Evolutionary conservation across 2,888 invertebrate genomes (phyloP).

Genomic region (Heteropelma amictum): DNA sequence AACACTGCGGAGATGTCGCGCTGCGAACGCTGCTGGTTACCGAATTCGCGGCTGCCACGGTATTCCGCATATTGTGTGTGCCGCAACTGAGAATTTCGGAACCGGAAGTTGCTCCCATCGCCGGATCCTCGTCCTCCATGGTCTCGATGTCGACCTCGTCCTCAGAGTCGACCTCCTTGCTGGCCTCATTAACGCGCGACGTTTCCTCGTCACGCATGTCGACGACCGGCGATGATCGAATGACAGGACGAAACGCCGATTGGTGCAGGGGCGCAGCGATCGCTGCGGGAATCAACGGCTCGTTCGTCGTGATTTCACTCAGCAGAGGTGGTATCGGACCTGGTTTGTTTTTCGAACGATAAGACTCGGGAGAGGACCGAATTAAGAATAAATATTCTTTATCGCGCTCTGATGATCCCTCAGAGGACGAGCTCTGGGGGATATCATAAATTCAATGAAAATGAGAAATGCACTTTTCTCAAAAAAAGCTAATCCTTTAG

Average conservation of each 20-base stretch:
- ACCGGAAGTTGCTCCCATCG: conserved; percentile 53
- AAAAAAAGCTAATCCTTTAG: no score
- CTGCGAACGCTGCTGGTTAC: conserved; percentile 67
- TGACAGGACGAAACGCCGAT: conserved; percentile 82
- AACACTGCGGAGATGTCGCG: conserved; percentile 74
- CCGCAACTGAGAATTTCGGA: conserved; percentile 53
- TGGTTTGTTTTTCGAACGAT: background rate
- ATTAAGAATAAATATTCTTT: background rate
- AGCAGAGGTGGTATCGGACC: conserved; percentile 77
- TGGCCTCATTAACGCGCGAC: conserved; percentile 73
- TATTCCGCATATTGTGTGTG: conserved; percentile 62
- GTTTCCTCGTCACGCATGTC: conserved; percentile 68
- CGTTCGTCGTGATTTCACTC: conserved; percentile 69
- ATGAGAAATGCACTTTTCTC: no score
- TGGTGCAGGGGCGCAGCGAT: conserved; percentile 76
- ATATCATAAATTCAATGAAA: no score
- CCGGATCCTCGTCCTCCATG: conserved; percentile 84
- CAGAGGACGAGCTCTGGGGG: no score
- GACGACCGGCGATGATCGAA: conserved; percentile 70
- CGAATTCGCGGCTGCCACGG: conserved; percentile 63
- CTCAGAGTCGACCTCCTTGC: conserved; percentile 84
- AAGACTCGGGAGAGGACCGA: background rate
- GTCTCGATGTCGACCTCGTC: conserved; percentile 93
- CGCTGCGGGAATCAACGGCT: conserved; percentile 67
- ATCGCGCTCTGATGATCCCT: no score